Conservation (phyloP, 2,113 vertebrate species). For the Eulemur macaco region DNA sequence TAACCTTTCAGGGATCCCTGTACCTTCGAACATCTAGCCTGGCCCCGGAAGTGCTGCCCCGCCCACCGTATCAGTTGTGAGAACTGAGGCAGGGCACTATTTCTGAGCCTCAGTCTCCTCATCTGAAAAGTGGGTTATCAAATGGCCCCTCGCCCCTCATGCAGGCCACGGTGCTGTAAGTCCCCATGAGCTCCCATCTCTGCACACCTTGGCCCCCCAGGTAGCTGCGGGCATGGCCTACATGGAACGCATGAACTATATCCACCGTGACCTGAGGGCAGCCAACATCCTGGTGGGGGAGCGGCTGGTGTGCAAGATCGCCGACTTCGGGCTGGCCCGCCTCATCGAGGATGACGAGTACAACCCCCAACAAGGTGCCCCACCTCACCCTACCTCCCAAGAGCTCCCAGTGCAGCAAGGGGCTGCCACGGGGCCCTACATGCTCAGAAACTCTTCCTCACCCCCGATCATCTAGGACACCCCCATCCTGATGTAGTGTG, state of each 20-base stretch:
- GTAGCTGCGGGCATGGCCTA: conserved; percentile 97
- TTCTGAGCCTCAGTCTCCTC: not conserved
- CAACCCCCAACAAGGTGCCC: conserved; percentile 94
- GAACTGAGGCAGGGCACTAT: accelerated
- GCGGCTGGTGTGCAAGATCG: conserved; percentile 96
- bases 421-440: not conserved
- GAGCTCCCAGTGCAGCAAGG: not conserved
- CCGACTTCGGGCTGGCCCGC: conserved; percentile 96
- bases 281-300: conserved; percentile 98
- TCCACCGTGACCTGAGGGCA: conserved; percentile 96
- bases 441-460: not conserved
- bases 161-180: not conserved
- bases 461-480: not conserved
- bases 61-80: accelerated
- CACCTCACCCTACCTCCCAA: not conserved
- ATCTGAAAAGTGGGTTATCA: not conserved
- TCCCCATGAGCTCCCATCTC: not conserved
- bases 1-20: not conserved
- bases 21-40: not conserved
- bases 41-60: not conserved
- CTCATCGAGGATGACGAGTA: conserved; percentile 98
- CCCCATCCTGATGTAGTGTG: not conserved
- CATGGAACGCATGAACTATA: conserved; percentile 98
- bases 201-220: conserved; percentile 72
- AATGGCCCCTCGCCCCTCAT: not conserved